Conservation (phyloP, 64 coral and sea anemone species). For the Pachyseris speciosa region DNA sequence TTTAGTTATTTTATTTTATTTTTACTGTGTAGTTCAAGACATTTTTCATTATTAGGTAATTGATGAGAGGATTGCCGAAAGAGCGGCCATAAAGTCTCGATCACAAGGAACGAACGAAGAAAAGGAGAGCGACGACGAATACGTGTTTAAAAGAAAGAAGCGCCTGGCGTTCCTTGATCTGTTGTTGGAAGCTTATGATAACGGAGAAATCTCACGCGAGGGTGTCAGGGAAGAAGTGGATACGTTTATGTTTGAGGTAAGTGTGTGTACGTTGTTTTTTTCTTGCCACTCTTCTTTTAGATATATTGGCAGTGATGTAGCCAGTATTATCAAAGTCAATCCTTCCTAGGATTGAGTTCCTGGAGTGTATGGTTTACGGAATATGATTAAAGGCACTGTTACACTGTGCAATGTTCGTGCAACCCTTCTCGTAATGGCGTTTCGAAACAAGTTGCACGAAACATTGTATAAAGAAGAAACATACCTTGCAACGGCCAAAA, state of each 20-base stretch:
- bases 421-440: too few species aligned
- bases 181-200: constrained; percentile 68
- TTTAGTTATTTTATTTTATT: too few species aligned
- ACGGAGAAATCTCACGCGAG: constrained; percentile 72
- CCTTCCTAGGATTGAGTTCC: too few species aligned
- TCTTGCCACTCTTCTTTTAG: background rate
- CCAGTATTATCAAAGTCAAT: too few species aligned
- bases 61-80: constrained; percentile 57
- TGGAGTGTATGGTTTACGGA: too few species aligned
- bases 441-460: too few species aligned
- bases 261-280: background rate
- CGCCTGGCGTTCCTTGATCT: constrained; percentile 68
- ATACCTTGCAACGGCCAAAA: too few species aligned
- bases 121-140: background rate
- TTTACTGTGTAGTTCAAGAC: too few species aligned
- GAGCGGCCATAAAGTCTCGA: background rate
- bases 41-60: constrained; percentile 52
- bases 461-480: too few species aligned
- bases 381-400: too few species aligned
- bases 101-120: background rate
- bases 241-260: constrained; percentile 87
- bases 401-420: too few species aligned
- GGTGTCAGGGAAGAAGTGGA: constrained; percentile 82
- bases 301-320: too few species aligned
- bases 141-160: constrained; percentile 28